A percentile compares a stretch with the other conserved stretches of the same genome.
phyloP scores from a whole-genome alignment of 2,113 vertebrate species.

The Nanorana parkeri region DNA sequence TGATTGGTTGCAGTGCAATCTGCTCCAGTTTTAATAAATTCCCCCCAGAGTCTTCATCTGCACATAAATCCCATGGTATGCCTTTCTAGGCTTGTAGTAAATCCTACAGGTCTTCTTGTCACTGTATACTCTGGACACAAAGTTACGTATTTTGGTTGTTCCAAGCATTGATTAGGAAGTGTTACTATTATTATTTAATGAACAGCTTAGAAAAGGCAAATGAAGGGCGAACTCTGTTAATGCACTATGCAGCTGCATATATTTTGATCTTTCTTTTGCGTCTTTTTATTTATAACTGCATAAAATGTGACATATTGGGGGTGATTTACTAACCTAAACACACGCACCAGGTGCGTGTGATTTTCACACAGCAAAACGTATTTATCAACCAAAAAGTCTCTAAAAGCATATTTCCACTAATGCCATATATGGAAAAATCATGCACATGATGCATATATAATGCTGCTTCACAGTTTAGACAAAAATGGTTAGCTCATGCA shows the following conservation, averaged over 20 bases:
- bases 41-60: neutral
- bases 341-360: too few relatives aligned
- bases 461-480: too few relatives aligned
- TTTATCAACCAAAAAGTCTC: too few relatives aligned
- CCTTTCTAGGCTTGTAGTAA: neutral
- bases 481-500: too few relatives aligned
- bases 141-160: neutral
- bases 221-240: conserved; percentile 26
- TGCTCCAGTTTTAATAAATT: too few relatives aligned
- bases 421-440: too few relatives aligned
- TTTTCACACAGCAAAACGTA: too few relatives aligned
- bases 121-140: neutral
- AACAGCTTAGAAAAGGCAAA: neutral
- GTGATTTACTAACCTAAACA: too few relatives aligned
- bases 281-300: neutral
- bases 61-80: neutral
- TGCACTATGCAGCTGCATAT: neutral
- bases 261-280: neutral
- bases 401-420: too few relatives aligned
- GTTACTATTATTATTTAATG: conserved; percentile 33
- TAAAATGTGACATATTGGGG: neutral
- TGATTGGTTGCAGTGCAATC: too few relatives aligned
- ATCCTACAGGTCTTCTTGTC: neutral
- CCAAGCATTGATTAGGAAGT: conserved; percentile 15
- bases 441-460: too few relatives aligned